Percentiles rank a stretch among this genome's conserved stretches.
These are phyloP conservation scores for Poecilia picta DNA, from an alignment of 2,797 vertebrate species.

Conservation along the genomic window DNA sequence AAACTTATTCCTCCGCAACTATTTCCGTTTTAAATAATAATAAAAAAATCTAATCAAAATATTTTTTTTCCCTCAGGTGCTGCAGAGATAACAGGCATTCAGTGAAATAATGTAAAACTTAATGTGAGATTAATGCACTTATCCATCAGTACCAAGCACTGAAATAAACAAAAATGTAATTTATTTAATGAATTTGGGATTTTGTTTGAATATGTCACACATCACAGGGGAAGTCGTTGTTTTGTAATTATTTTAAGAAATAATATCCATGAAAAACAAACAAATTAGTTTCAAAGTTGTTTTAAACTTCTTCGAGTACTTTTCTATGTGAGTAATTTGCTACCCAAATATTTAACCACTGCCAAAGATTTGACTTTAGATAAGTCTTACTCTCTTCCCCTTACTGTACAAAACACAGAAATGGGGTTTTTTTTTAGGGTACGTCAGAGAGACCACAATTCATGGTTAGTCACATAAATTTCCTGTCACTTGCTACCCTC, in stretches of 20 bases:
- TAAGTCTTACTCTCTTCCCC: not conserved
- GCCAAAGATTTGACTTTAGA: not conserved
- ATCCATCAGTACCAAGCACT: not conserved
- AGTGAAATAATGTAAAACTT: not conserved
- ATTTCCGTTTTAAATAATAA: not conserved
- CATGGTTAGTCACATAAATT: not conserved
- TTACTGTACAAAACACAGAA: not conserved
- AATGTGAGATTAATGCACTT: not conserved
- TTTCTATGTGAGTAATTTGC: not conserved
- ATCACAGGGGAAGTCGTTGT: not conserved
- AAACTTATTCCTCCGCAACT: not conserved
- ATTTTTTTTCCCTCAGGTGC: not conserved
- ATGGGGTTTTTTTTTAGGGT: not conserved
- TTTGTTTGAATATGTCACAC: not conserved
- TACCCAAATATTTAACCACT: not conserved
- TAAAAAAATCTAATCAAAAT: not conserved
- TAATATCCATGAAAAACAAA: not conserved
- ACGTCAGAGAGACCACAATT: not conserved
- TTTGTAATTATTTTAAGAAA: not conserved
- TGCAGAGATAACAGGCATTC: not conserved
- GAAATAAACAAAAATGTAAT: no score
- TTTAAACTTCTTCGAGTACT: not conserved
- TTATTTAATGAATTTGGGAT: no score
- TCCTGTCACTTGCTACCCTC: slow-evolving; percentile 6
- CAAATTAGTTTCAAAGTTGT: not conserved